phyloP scores from a whole-genome alignment of 1,140 invertebrate species.

The Euura saliciscinereae region DNA sequence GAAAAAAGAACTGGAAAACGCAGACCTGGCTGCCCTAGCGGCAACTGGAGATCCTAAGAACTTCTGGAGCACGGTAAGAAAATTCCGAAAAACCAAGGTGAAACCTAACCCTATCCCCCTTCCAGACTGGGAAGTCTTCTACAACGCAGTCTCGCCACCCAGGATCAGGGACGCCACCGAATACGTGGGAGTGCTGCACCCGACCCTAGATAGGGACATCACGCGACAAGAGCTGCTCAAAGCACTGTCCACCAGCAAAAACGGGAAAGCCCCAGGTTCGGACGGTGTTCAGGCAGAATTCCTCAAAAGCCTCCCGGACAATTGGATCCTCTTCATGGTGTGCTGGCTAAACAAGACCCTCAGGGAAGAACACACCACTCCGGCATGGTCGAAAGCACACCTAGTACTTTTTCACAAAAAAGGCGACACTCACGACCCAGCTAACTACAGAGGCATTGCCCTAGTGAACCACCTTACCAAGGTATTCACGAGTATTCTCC shows the following conservation, averaged over 20 bases:
- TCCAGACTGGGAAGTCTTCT: too few species aligned
- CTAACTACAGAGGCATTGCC: slow-evolving; percentile 33
- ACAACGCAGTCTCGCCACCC: too few species aligned
- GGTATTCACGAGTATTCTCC: slow-evolving; percentile 30
- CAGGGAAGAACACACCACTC: neutral
- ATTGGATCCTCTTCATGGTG: too few species aligned
- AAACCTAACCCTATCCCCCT: too few species aligned
- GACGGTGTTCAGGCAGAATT: too few species aligned
- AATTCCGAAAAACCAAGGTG: too few species aligned
- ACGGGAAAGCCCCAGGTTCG: neutral
- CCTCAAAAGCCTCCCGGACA: too few species aligned
- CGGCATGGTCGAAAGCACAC: neutral
- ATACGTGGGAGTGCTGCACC: neutral
- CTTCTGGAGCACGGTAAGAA: too few species aligned
- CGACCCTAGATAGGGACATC: neutral
- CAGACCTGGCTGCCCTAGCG: too few species aligned
- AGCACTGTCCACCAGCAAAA: neutral
- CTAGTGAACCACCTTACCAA: slow-evolving; percentile 28
- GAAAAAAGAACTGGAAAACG: too few species aligned
- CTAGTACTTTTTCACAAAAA: slow-evolving; percentile 26
- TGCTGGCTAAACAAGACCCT: neutral
- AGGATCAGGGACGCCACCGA: too few species aligned
- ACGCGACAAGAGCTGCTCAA: neutral
- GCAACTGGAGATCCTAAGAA: too few species aligned
- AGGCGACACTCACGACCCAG: slow-evolving; percentile 21